These are phyloP conservation scores for Mus caroli DNA, from an alignment of 2,797 vertebrate genomes.

Conservation along the genomic window DNA sequence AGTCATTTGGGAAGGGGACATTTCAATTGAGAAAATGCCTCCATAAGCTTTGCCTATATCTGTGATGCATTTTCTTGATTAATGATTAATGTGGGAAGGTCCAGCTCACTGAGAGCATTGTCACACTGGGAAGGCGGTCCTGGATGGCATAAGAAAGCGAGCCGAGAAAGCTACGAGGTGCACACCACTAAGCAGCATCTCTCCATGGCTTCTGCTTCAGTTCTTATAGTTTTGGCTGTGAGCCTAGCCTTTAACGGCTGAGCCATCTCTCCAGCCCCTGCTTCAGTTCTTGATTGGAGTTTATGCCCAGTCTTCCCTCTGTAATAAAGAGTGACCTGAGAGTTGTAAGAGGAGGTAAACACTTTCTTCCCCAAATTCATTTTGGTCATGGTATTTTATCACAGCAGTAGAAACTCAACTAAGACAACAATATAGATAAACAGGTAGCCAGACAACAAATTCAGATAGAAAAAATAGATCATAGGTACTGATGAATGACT, in stretches of 20 bases:
- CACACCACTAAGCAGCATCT: neutral
- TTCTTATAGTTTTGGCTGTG: no score
- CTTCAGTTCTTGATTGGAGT: neutral
- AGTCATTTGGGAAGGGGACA: neutral
- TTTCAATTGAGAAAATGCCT: neutral
- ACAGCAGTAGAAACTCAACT: neutral
- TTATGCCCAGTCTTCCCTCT: neutral
- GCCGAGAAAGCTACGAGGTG: neutral
- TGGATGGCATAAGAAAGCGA: neutral
- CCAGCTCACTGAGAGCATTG: neutral
- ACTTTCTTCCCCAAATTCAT: neutral
- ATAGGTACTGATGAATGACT: neutral
- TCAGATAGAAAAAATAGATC: neutral
- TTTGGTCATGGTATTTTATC: neutral
- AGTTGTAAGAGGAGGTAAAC: neutral
- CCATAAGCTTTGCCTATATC: neutral
- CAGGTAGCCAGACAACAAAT: neutral
- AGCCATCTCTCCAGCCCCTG: no score
- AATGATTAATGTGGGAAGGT: neutral
- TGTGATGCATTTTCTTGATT: neutral
- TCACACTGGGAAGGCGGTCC: neutral
- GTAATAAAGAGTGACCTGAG: neutral
- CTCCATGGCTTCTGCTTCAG: neutral
- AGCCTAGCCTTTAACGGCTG: no score
- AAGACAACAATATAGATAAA: neutral